Conservation (phyloP, 2,888 invertebrate genomes). For the Phragmatobia fuliginosa region DNA sequence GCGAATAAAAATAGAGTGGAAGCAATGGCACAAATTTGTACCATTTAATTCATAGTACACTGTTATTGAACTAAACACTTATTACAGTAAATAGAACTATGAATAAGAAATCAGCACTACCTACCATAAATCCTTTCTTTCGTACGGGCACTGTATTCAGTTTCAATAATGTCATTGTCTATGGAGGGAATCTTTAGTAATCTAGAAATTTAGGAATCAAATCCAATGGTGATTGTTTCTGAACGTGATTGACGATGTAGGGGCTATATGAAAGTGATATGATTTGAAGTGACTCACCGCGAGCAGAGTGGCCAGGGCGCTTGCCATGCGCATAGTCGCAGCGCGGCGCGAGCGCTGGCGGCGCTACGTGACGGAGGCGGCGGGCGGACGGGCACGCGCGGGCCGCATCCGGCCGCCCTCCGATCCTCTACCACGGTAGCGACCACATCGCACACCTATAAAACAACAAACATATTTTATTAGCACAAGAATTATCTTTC, state of each 20-base stretch:
- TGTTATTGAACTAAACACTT: no score
- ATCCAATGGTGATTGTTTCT: not conserved
- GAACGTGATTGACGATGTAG: not conserved
- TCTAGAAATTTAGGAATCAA: no score
- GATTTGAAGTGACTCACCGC: constrained; percentile 86
- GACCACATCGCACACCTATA: constrained; percentile 75
- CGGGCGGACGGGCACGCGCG: constrained; percentile 84
- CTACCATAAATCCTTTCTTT: no score
- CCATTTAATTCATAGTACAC: no score
- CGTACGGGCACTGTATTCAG: no score
- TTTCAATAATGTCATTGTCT: no score
- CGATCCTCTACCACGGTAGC: constrained; percentile 79
- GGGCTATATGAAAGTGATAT: no score
- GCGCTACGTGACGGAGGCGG: constrained; percentile 83
- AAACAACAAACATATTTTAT: constrained; percentile 14
- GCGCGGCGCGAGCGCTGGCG: constrained; percentile 77
- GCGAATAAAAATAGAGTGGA: no score
- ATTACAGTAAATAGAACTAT: no score
- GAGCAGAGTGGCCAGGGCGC: constrained; percentile 90
- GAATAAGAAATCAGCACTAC: no score
- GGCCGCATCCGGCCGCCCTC: constrained; percentile 84
- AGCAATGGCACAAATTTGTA: no score
- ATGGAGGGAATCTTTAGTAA: no score
- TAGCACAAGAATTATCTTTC: not conserved
- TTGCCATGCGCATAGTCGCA: constrained; percentile 93